Evolutionary conservation across 2,113 vertebrate species (phyloP).

Genomic region (Myrmophylax atrothorax): DNA sequence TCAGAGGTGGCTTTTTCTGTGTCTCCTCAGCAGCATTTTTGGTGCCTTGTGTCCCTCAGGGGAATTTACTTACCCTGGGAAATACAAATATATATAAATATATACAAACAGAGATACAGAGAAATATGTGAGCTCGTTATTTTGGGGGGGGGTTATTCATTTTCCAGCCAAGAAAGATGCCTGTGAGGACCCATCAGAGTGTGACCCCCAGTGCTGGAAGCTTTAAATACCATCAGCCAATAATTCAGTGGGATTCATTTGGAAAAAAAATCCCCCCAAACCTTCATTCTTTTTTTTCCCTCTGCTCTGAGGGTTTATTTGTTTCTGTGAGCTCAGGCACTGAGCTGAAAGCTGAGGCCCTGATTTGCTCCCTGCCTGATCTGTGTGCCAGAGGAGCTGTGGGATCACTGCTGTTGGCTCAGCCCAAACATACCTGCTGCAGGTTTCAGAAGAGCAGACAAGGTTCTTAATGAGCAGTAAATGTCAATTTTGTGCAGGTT

Average conservation of each 20-base stretch:
- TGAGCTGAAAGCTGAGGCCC: background rate
- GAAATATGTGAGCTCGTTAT: background rate
- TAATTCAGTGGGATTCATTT: background rate
- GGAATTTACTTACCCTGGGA: background rate
- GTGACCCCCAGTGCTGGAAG: background rate
- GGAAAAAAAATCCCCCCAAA: background rate
- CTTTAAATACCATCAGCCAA: background rate
- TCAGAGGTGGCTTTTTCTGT: background rate
- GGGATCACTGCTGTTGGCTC: background rate
- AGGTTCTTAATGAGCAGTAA: background rate
- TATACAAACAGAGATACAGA: background rate
- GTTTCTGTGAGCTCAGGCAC: background rate
- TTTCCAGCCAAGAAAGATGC: background rate
- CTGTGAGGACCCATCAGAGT: background rate
- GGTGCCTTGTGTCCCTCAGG: background rate
- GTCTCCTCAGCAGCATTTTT: background rate
- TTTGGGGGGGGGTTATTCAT: background rate
- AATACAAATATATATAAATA: background rate
- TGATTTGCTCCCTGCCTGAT: background rate
- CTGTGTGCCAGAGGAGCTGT: background rate
- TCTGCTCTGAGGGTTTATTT: background rate
- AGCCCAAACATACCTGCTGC: background rate
- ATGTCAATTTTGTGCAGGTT: background rate
- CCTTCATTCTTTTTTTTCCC: background rate
- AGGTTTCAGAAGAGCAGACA: background rate